Evolutionary conservation across 2,113 vertebrate species (phyloP).

Genomic region (Chunga burmeisteri): DNA sequence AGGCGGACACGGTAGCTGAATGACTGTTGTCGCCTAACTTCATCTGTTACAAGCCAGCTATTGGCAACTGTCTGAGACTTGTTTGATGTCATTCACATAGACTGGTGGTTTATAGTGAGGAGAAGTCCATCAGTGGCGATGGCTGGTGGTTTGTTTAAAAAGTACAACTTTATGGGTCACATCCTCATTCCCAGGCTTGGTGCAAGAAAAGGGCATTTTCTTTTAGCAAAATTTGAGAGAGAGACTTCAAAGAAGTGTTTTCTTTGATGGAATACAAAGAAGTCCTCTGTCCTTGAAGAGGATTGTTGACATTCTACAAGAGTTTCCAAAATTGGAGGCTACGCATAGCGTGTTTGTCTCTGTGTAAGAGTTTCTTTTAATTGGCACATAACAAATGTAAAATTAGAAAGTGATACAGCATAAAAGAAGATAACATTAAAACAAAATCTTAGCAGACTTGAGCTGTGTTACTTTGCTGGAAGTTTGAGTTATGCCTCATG

Average conservation of each 20-base stretch:
- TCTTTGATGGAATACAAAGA: conserved; percentile 30
- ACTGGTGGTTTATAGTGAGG: background rate
- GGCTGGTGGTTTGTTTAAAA: background rate
- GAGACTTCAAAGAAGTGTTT: background rate
- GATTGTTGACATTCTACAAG: background rate
- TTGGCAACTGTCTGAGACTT: background rate
- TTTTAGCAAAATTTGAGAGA: background rate
- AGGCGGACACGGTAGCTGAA: background rate
- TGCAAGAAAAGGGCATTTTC: background rate
- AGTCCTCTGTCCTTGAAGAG: conserved; percentile 10
- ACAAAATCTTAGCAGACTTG: background rate
- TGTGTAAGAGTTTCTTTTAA: background rate
- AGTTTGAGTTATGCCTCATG: background rate
- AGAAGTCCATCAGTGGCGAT: background rate
- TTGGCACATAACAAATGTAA: background rate
- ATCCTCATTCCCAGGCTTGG: background rate
- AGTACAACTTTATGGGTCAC: background rate
- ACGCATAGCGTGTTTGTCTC: accelerated
- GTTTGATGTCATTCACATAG: background rate
- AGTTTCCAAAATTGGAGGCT: background rate
- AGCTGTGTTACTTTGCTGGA: background rate
- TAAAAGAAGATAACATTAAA: background rate
- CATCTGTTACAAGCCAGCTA: background rate
- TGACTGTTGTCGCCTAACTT: background rate
- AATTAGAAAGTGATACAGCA: background rate